phyloP scores from a whole-genome alignment of 2,113 vertebrate species.

The Alethe castanea region DNA sequence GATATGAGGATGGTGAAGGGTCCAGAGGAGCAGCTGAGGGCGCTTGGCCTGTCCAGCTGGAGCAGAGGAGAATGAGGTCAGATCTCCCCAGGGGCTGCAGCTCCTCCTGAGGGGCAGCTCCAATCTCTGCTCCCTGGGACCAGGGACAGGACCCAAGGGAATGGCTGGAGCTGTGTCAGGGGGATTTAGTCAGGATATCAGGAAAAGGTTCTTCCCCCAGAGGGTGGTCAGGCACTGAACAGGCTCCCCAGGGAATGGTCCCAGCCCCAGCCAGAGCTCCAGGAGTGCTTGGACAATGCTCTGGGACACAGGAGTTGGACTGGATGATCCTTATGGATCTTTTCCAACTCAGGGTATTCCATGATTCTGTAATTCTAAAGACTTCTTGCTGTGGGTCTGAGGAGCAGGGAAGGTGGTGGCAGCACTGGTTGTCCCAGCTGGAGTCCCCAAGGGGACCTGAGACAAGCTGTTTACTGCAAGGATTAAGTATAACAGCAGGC shows the following conservation, averaged over 20 bases:
- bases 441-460: neutral
- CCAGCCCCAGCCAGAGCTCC: rapidly evolving
- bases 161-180: rapidly evolving
- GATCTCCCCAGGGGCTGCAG: neutral
- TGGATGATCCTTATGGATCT: neutral
- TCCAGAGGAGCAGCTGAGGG: neutral
- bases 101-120: neutral
- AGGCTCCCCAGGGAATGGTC: neutral
- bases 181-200: neutral
- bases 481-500: neutral
- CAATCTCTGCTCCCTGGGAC: neutral
- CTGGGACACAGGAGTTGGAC: neutral
- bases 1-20: rapidly evolving
- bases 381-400: neutral
- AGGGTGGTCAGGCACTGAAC: rapidly evolving
- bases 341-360: neutral
- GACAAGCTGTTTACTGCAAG: neutral
- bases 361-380: neutral
- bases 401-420: neutral
- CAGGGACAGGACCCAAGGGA: rapidly evolving
- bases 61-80: neutral
- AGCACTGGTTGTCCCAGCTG: neutral
- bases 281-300: rapidly evolving
- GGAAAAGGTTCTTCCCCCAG: neutral
- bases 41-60: neutral